Evolutionary conservation across 1,140 invertebrate species (phyloP), one percentile per base, ranked within the genome.

Genomic region (Drosophila miranda): DNA sequence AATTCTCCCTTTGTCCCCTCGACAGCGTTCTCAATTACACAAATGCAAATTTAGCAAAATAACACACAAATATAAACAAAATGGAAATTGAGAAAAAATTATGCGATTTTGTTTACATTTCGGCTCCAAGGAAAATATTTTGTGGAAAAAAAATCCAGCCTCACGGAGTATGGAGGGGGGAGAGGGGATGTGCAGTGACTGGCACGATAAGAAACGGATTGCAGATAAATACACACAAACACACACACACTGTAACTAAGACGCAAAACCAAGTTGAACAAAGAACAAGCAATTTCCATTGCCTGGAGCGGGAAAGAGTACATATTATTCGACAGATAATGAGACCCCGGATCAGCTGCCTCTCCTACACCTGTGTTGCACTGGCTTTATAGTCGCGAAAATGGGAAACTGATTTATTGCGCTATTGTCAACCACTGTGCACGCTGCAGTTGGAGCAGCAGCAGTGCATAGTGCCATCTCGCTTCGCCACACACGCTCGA

Each of bases 161-260:
- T 55, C 42, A 11, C 7, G 11, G 41, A 55, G n/a, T 42, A 19
- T n/a, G 16, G 19, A 6, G 38, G 23, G 0, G 9, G 26, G 42
- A 4, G 38, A 50, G 44, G 60, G 76, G 67, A 51, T 71, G 53
- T 52, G 60, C 34, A 50, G 51, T 48, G 75, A 78, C 75, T 64
- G 74, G 75, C 34, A 69, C 68, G 82, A 86, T 86, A 86, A 84
- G 82, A 52, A 70, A 69, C 63, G 75, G 42, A 86, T 86, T 74
- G 81, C 60, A 81, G 81, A 84, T 87, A 86, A 86, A 66, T 76
- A 63, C 55, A 50, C 44, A 72, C 43, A 60, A 46, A 64, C 58
- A 74, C 55, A 63, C 48, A 64, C 5, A 52, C 21, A 56, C 43
- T 58, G 42, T 49, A 69, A 49, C 54, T 64, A 74, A 75, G 71